Base-by-base conservation (phyloP, 2,113 vertebrate genomes). In the Spea multiplicata region DNA sequence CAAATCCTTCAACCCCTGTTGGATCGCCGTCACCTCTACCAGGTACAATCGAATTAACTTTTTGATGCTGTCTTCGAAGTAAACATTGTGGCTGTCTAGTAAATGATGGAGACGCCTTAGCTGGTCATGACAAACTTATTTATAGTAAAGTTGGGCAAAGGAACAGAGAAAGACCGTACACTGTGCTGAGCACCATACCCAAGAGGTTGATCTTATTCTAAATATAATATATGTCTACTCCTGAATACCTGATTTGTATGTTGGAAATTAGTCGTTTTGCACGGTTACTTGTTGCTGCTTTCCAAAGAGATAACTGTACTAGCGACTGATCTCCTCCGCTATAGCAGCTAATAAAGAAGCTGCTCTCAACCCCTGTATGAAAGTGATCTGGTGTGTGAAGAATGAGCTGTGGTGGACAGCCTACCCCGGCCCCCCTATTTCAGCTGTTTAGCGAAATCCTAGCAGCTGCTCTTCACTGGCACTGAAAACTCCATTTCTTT, bases 1-100 rank as follows among this genome's bases (percentile, higher is more conserved):
- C 97, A 17, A 98, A 98, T 91, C 95, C 97, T 5, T 99, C 97
- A 68, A 98, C 97, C 83, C 97, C 97, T 48, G 96, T 96, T 88
- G 97, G 95, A 84, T 99, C 97, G 68, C 97, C 97, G 59, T 98
- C 97, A 49, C 96, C 97, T 87, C 93, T 98, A 83, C 93, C 95
- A 84, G 95, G 93, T 94, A 94, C 83, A 16, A 88, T 87, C 88
- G 72, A 87, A 83, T 48, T 83, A 87, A 81, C 49, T n/a, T 30
- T 6, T 4, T 59, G 4, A 2, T 59, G 9, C 50, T 10, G 2
- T 59, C 1, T 59, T 13, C 3, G 2, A 59, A 59, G 14, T 4
- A 59, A 59, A 1, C 12, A 13, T 13, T 59, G 55, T 3, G 12
- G 55, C 55, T 12, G 10, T 13, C 4, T 59, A 13, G 55, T 30